These are phyloP conservation scores for Hanleya hanleyi DNA, from an alignment of 2,888 invertebrate species.

Conservation along the genomic window DNA sequence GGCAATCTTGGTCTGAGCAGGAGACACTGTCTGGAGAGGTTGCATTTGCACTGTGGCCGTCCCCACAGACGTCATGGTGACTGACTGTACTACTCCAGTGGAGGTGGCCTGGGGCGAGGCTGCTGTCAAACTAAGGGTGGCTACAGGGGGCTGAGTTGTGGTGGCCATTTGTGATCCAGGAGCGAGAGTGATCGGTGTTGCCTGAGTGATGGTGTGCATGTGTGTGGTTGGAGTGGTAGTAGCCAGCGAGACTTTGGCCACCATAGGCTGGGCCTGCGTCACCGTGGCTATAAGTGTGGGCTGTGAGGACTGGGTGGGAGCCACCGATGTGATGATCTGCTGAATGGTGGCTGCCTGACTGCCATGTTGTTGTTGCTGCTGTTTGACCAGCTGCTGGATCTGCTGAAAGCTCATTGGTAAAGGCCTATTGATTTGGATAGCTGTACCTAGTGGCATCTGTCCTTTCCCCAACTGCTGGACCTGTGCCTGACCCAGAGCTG, in stretches of 20 bases:
- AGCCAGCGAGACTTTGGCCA: constrained; percentile 42
- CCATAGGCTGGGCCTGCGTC: constrained; percentile 63
- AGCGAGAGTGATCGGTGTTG: constrained; percentile 41
- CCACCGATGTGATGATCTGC: constrained; percentile 42
- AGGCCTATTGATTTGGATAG: constrained; percentile 80
- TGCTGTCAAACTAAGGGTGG: constrained; percentile 37
- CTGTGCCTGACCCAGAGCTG: neutral
- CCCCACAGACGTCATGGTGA: neutral
- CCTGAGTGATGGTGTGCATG: constrained; percentile 54
- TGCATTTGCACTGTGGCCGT: constrained; percentile 42
- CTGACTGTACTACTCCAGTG: neutral
- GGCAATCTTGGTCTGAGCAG: constrained; percentile 39
- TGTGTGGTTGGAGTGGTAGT: constrained; percentile 48
- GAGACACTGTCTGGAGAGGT: constrained; percentile 40
- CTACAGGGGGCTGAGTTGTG: constrained; percentile 4
- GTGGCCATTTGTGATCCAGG: constrained; percentile 21
- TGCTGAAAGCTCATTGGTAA: constrained; percentile 78
- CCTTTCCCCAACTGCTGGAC: constrained; percentile 36
- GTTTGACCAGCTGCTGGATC: constrained; percentile 83
- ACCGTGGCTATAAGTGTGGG: constrained; percentile 60
- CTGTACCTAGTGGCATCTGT: constrained; percentile 53
- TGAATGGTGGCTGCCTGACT: constrained; percentile 53
- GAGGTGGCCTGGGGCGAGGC: constrained; percentile 8
- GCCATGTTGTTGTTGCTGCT: constrained; percentile 74
- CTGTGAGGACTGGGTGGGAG: constrained; percentile 40